Percentiles rank a stretch among this genome's conserved stretches.
phyloP scores from a whole-genome alignment of 2,113 vertebrate species.

The Daphoenositta chrysoptera region DNA sequence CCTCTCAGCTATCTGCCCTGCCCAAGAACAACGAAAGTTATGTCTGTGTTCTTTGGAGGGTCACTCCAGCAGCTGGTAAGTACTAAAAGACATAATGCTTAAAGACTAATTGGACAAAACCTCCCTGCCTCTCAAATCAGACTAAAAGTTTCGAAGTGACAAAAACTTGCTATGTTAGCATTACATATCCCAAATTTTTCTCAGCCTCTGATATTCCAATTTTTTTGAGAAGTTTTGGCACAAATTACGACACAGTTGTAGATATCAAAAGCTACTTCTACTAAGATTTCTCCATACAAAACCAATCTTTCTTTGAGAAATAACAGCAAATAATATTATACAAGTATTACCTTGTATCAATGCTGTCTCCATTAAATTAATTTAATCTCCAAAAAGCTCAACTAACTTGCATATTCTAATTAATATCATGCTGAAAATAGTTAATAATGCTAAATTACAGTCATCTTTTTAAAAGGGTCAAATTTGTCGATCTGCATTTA shows the following conservation, averaged over 20 bases:
- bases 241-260: not conserved
- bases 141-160: not conserved
- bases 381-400: not conserved
- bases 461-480: conserved; percentile 54
- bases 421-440: conserved; percentile 53
- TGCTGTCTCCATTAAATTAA: not conserved
- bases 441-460: conserved; percentile 48
- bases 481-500: conserved; percentile 18
- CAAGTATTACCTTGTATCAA: not conserved
- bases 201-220: not conserved
- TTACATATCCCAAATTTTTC: not conserved
- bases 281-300: not conserved
- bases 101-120: not conserved
- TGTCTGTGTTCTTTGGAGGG: fast-evolving
- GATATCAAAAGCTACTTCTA: not conserved
- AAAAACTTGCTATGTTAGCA: not conserved
- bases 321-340: not conserved
- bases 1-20: not conserved
- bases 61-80: not conserved
- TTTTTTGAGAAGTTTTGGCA: not conserved
- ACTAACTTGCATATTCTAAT: conserved; percentile 29
- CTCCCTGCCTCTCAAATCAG: not conserved
- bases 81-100: not conserved
- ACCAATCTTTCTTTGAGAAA: not conserved
- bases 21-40: not conserved